Evolutionary conservation across 2,888 invertebrate species (phyloP), one percentile per base, ranked within the genome.

Genomic region (Cremastobaeus sp.): DNA sequence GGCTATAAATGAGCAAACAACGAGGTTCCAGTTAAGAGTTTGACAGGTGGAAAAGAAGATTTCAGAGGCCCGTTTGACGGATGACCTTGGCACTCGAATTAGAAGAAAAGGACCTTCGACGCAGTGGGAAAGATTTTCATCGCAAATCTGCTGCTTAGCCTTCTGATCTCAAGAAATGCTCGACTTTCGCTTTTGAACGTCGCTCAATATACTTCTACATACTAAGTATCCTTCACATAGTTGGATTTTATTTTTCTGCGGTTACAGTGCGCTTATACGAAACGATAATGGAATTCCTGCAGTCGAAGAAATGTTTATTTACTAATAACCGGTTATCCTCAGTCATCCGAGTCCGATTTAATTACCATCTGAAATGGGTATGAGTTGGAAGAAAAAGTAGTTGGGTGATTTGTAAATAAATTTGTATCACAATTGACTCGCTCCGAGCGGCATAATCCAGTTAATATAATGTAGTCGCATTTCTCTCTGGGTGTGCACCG

Each of bases 51-150:
- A 64, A 57, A 50, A 62, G 39, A 45, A 54, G 48, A 62, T 52
- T 50, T 21, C 39, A 43, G 15, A 66, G 52, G 41, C 37, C 37
- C 20, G 20, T 0, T 17, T 39, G 34, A 35, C 34, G 14, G 18
- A 1, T 28, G 54, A 60, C 66, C 72, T 73, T 73, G 66, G 54
- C 50, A 43, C 39, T 45, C 47, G 48, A 72, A 66, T 73, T 73
- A 66, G 47, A 73, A 60, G 60, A 48, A 62, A 73, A 21, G 65
- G 52, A 12, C 54, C 66, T 73, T 66, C 48, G 48, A 21, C 54
- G 37, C 14, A 8, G 35, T 45, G 35, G 72, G 50, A 59, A 54
- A 48, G 55, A 64, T 70, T 62, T 64, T 57, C 64, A 39, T 60
- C 39, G 48, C 70, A 35, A 55, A 57, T 64, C 55, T 12, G 30